A percentile compares a stretch with the other conserved stretches of the same genome.
Evolutionary conservation across 2,888 invertebrate genomes (phyloP).

Genomic region (Philonicus albiceps): DNA sequence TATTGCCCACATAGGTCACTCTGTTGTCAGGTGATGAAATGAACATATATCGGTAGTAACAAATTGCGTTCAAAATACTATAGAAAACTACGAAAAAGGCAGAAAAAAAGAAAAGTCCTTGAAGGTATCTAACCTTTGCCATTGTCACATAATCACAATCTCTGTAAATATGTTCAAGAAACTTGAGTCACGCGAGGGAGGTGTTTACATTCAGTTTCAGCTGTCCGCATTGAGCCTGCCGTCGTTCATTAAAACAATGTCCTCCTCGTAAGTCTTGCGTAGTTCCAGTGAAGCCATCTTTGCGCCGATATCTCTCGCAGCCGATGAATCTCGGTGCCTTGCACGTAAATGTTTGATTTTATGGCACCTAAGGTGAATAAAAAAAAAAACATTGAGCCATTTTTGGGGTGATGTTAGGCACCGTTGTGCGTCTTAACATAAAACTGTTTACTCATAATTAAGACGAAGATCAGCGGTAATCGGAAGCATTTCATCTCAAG

Average conservation of each 20-base stretch:
- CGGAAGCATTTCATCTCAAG: background rate
- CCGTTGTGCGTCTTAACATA: background rate
- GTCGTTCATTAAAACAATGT: background rate
- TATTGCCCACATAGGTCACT: too few relatives aligned
- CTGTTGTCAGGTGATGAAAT: too few relatives aligned
- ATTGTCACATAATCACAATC: background rate
- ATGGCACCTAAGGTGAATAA: conserved; percentile 14
- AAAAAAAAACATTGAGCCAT: background rate
- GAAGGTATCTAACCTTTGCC: background rate
- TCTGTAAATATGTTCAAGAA: background rate
- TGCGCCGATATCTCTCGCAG: background rate
- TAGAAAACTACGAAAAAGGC: background rate
- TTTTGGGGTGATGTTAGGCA: background rate
- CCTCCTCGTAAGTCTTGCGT: too few relatives aligned
- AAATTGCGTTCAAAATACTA: background rate
- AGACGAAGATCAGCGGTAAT: background rate
- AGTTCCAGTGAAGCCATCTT: background rate
- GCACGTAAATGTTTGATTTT: background rate
- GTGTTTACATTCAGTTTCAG: background rate
- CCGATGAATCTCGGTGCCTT: background rate
- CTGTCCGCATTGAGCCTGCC: background rate
- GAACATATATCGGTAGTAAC: background rate
- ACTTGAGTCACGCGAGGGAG: background rate
- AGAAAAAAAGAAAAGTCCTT: background rate
- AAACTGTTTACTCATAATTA: background rate